These are phyloP conservation scores for Imbricaverruca yamaguchii DNA, from an alignment of 2,888 invertebrate species.

Conservation along the genomic window DNA sequence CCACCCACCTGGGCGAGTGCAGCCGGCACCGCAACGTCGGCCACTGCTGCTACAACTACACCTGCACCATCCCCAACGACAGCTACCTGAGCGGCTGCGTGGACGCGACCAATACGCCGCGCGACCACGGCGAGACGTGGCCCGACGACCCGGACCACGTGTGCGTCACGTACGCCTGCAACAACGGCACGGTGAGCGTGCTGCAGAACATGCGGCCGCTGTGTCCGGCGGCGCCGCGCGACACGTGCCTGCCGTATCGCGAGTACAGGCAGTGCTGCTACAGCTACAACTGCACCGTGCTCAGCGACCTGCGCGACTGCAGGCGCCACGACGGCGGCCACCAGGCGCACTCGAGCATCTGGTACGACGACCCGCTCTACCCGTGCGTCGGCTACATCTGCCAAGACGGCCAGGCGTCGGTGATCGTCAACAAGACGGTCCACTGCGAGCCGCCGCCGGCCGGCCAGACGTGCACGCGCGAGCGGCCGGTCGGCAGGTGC, in stretches of 20 bases:
- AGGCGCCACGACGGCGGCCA: neutral
- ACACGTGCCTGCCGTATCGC: neutral
- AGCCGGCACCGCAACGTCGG: neutral
- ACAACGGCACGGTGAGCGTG: neutral
- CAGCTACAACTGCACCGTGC: slow-evolving; percentile 10
- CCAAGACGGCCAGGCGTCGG: neutral
- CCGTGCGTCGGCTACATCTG: neutral
- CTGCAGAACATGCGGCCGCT: neutral
- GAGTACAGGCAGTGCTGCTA: neutral
- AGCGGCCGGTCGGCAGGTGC: neutral
- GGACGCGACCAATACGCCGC: neutral
- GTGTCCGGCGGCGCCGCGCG: neutral
- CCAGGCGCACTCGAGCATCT: neutral
- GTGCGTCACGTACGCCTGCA: neutral
- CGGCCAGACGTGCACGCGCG: neutral
- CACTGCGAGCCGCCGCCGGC: neutral
- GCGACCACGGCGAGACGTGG: neutral
- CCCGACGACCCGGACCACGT: neutral
- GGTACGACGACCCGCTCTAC: neutral
- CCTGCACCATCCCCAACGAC: neutral
- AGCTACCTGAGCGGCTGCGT: neutral
- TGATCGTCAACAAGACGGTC: neutral
- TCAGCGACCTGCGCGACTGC: neutral
- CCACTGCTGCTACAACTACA: slow-evolving; percentile 18
- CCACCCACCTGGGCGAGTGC: neutral